These are phyloP conservation scores for Thaumatotibia leucotreta DNA, from an alignment of 1,140 invertebrate species.

Conservation along the genomic window DNA sequence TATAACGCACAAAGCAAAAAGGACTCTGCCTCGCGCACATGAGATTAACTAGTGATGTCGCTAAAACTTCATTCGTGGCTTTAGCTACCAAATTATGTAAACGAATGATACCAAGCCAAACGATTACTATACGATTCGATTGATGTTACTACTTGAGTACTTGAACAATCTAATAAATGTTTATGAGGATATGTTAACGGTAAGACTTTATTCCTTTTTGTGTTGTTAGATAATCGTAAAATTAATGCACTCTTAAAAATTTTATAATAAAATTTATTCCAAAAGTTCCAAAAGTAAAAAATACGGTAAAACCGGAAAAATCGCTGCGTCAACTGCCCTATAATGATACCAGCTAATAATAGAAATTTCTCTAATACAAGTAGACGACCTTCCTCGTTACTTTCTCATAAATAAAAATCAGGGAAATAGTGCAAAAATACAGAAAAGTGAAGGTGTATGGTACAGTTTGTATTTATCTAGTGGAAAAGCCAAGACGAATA, in stretches of 20 bases:
- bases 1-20: constrained; percentile 10
- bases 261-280: too few relatives aligned
- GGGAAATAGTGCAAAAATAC: too few relatives aligned
- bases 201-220: not conserved
- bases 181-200: not conserved
- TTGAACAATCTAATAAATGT: not conserved
- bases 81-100: not conserved
- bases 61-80: not conserved
- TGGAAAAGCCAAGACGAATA: not conserved
- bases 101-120: not conserved
- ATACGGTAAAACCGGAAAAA: not conserved
- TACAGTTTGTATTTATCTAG: not conserved
- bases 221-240: too few relatives aligned
- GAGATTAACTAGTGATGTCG: constrained; percentile 8
- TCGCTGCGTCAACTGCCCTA: not conserved
- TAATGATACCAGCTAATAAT: not conserved
- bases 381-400: not conserved
- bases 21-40: not conserved
- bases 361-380: not conserved
- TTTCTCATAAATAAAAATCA: not conserved
- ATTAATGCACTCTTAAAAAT: too few relatives aligned
- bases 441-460: too few relatives aligned
- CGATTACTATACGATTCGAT: not conserved
- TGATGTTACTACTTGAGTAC: not conserved
- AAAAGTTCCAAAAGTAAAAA: not conserved